Conservation (phyloP, 2,797 vertebrate genomes). For the Calcarius lapponicus region DNA sequence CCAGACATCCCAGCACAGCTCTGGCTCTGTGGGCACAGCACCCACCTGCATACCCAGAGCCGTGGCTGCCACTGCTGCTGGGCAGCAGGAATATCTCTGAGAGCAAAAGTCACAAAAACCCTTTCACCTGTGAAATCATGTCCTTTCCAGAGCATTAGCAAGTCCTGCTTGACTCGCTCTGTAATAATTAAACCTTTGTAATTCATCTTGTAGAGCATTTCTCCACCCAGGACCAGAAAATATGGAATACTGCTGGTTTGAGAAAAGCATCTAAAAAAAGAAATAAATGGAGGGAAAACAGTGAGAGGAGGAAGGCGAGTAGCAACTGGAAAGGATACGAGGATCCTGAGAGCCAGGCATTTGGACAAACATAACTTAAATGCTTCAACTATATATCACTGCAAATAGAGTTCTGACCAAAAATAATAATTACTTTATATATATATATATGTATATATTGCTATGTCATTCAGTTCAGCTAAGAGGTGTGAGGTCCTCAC, state of each 20-base stretch:
- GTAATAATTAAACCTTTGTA: conserved; percentile 11
- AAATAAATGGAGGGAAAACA: background rate
- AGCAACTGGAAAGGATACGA: background rate
- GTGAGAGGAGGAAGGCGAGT: background rate
- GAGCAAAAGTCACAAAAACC: background rate
- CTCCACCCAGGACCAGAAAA: background rate
- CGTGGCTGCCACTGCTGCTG: background rate
- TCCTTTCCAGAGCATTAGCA: conserved; percentile 44
- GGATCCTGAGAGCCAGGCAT: conserved; percentile 33
- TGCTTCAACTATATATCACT: conserved; percentile 35
- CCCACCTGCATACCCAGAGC: background rate
- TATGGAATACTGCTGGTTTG: background rate
- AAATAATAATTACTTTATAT: conserved; percentile 18
- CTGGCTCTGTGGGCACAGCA: background rate
- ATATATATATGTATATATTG: conserved; percentile 21
- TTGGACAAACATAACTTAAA: conserved; percentile 56
- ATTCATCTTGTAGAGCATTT: conserved; percentile 6
- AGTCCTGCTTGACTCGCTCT: conserved; percentile 45
- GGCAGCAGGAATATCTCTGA: background rate
- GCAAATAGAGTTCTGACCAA: conserved; percentile 48
- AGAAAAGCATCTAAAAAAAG: conserved; percentile 15
- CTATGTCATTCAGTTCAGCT: background rate
- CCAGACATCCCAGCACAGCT: background rate
- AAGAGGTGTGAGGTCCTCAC: background rate
- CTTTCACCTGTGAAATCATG: background rate